Conservation (phyloP, 2,797 vertebrate species). For the Spea hammondii region DNA sequence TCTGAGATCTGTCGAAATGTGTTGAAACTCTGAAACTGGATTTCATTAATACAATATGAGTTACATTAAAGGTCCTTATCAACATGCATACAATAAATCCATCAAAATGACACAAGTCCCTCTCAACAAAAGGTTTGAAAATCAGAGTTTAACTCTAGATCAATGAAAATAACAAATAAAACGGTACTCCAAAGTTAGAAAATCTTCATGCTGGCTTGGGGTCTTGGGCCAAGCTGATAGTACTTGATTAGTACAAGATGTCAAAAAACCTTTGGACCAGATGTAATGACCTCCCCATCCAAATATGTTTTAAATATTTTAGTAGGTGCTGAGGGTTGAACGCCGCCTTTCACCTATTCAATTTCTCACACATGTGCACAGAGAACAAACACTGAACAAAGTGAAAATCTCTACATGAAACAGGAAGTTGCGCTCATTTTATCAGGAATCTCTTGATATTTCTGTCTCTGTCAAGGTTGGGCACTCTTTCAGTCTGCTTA, state of each 20-base stretch:
- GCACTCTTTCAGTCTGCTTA: too few relatives aligned
- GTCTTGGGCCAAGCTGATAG: constrained; percentile 16
- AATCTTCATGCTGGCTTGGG: constrained; percentile 6
- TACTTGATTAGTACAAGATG: constrained; percentile 38
- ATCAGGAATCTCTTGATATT: too few relatives aligned
- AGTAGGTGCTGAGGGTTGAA: too few relatives aligned
- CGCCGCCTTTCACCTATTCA: too few relatives aligned
- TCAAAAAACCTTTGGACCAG: neutral
- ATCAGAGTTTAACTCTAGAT: constrained; percentile 13
- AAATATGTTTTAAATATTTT: too few relatives aligned
- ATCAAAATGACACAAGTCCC: constrained; percentile 35
- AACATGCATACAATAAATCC: constrained; percentile 36
- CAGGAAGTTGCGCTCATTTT: too few relatives aligned
- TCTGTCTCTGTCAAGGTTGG: too few relatives aligned
- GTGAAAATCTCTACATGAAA: too few relatives aligned
- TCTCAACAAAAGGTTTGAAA: constrained; percentile 8
- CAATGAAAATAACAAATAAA: constrained; percentile 5
- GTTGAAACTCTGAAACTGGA: constrained; percentile 16
- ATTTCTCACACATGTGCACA: too few relatives aligned
- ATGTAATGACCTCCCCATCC: too few relatives aligned
- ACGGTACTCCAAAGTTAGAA: constrained; percentile 1
- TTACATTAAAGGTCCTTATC: constrained; percentile 22
- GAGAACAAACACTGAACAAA: too few relatives aligned
- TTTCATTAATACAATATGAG: constrained; percentile 32
- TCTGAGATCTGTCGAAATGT: constrained; percentile 15